These are phyloP conservation scores for Tetranychus truncatus DNA, from an alignment of 2,888 invertebrate species.

Conservation along the genomic window DNA sequence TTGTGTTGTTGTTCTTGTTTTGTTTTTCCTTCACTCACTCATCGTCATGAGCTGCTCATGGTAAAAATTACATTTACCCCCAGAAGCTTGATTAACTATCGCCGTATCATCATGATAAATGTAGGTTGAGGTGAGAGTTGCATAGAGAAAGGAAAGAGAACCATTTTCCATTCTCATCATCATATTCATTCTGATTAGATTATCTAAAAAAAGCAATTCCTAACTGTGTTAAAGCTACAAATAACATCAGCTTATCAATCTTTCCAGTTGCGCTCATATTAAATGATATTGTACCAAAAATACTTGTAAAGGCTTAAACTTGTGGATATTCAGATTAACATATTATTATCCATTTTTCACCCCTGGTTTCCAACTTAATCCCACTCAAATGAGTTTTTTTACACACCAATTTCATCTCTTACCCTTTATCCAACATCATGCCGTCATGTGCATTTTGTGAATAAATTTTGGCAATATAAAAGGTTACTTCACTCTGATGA, in stretches of 20 bases:
- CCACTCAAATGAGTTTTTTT: background rate
- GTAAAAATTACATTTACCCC: background rate
- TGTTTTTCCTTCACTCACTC: background rate
- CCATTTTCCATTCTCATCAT: background rate
- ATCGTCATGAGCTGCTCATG: background rate
- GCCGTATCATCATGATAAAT: background rate
- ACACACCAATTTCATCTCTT: background rate
- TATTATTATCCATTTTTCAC: background rate
- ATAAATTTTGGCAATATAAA: too few relatives aligned
- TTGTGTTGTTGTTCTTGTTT: background rate
- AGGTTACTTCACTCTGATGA: too few relatives aligned
- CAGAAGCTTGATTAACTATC: background rate
- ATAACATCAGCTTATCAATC: too few relatives aligned
- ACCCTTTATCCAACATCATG: background rate
- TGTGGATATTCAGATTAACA: background rate
- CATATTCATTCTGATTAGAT: background rate
- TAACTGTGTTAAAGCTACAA: background rate
- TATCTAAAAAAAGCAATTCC: background rate
- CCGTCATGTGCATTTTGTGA: too few relatives aligned
- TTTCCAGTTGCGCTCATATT: too few relatives aligned
- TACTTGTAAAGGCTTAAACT: background rate
- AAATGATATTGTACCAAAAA: too few relatives aligned
- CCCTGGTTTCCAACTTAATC: background rate
- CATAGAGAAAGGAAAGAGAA: background rate
- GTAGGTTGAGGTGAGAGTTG: background rate